A percentile compares a stretch with the other conserved stretches of the same genome.
These are phyloP conservation scores for Brachionus manjavacas DNA, from an alignment of 1,140 invertebrate species.

Conservation along the genomic window DNA sequence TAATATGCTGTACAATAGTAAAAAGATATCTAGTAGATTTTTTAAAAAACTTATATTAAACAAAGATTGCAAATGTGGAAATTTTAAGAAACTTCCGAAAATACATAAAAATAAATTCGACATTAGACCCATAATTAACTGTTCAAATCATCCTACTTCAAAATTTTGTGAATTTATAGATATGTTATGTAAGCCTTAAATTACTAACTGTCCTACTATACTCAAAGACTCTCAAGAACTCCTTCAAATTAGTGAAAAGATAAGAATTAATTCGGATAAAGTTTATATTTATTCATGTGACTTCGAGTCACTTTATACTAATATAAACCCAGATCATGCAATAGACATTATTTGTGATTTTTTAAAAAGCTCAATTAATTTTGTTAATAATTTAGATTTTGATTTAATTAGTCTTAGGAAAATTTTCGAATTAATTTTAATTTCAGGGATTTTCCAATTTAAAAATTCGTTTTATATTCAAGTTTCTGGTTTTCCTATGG, in stretches of 20 bases:
- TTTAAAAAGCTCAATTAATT: background rate
- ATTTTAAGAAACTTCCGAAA: background rate
- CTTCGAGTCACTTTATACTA: conserved; percentile 1
- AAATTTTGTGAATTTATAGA: conserved; percentile 2
- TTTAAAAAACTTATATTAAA: background rate
- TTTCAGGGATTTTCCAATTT: background rate
- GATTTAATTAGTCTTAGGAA: background rate
- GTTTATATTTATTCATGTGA: background rate
- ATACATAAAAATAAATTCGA: conserved; percentile 9
- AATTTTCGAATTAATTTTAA: background rate
- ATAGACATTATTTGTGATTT: background rate
- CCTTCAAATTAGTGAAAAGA: background rate
- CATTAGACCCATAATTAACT: background rate
- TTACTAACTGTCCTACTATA: background rate
- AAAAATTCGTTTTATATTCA: background rate
- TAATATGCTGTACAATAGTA: background rate
- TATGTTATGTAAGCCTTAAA: background rate
- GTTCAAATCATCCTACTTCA: background rate
- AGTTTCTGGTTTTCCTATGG: background rate
- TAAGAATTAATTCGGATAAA: background rate
- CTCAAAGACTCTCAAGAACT: conserved; percentile 6
- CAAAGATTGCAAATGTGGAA: background rate
- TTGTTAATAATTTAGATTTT: background rate
- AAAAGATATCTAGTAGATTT: background rate
- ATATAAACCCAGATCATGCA: background rate